Percentiles rank a stretch among this genome's conserved stretches.
Conservation (phyloP, 2,888 invertebrate genomes). For the Barypeithes pellucidus region DNA sequence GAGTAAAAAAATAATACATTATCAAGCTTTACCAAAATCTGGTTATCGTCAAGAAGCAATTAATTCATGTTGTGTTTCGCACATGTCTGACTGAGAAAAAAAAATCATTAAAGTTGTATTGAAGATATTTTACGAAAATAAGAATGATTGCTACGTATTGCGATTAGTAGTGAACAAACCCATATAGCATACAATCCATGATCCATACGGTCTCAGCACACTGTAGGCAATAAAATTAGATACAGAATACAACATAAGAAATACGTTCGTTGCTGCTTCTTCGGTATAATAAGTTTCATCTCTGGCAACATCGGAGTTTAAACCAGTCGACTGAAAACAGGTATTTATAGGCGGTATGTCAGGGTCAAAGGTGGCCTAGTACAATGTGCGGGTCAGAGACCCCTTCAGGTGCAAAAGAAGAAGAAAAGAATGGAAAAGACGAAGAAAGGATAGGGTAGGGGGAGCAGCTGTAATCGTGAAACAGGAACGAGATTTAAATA, state of each 20-base stretch:
- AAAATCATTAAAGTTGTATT: too few relatives aligned
- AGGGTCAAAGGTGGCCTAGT: constrained; percentile 70
- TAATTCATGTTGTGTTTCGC: too few relatives aligned
- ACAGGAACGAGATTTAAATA: constrained; percentile 18
- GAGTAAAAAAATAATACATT: too few relatives aligned
- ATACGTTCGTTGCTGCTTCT: constrained; percentile 30
- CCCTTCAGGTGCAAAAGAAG: constrained; percentile 52
- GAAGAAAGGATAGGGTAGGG: constrained; percentile 32
- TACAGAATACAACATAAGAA: constrained; percentile 29
- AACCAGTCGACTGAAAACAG: constrained; percentile 63
- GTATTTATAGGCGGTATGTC: constrained; percentile 68
- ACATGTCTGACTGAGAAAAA: too few relatives aligned
- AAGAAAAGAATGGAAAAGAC: constrained; percentile 32
- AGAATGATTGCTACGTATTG: background rate
- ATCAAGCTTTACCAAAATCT: too few relatives aligned
- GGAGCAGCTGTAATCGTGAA: constrained; percentile 40
- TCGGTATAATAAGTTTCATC: constrained; percentile 52
- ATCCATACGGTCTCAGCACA: too few relatives aligned
- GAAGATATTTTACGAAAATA: background rate
- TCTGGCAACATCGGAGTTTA: constrained; percentile 58
- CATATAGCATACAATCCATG: constrained; percentile 12
- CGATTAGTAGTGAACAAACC: background rate
- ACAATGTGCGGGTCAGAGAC: constrained; percentile 66
- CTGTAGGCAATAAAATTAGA: constrained; percentile 27
- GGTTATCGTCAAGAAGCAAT: too few relatives aligned